Evolutionary conservation across 2,113 vertebrate genomes (phyloP).

Genomic region (Perca fluviatilis): DNA sequence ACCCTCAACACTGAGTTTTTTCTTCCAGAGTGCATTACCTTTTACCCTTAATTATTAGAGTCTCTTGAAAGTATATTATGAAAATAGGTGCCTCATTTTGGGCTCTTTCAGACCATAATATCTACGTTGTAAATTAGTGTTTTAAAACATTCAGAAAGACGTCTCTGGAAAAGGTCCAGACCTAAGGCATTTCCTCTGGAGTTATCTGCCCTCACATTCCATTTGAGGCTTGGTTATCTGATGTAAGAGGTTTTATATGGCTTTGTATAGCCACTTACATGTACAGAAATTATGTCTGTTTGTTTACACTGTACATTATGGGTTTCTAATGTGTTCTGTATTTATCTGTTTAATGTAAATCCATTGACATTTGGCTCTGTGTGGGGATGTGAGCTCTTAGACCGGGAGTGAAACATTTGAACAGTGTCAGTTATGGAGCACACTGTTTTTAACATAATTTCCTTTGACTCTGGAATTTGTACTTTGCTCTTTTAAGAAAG

Average conservation of each 20-base stretch:
- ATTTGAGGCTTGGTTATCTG: slow-evolving; percentile 73
- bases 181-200: slow-evolving; percentile 82
- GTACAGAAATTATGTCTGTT: slow-evolving; percentile 3
- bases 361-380: slow-evolving; percentile 11
- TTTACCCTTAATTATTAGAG: background rate
- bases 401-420: slow-evolving; percentile 18
- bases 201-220: slow-evolving; percentile 77
- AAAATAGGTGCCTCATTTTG: background rate
- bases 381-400: background rate
- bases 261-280: slow-evolving; percentile 16
- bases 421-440: slow-evolving; percentile 17
- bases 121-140: slow-evolving; percentile 35
- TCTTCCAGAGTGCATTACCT: background rate
- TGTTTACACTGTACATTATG: slow-evolving; percentile 10
- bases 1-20: background rate
- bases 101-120: background rate
- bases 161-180: slow-evolving; percentile 57
- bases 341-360: slow-evolving; percentile 50
- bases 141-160: slow-evolving; percentile 40
- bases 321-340: slow-evolving; percentile 29
- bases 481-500: slow-evolving; percentile 14
- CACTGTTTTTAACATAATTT: slow-evolving; percentile 22
- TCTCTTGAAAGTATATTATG: background rate
- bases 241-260: slow-evolving; percentile 62
- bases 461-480: slow-evolving; percentile 26